Conservation (phyloP, 2,888 invertebrate species). For the Nephrotoma appendiculata region DNA sequence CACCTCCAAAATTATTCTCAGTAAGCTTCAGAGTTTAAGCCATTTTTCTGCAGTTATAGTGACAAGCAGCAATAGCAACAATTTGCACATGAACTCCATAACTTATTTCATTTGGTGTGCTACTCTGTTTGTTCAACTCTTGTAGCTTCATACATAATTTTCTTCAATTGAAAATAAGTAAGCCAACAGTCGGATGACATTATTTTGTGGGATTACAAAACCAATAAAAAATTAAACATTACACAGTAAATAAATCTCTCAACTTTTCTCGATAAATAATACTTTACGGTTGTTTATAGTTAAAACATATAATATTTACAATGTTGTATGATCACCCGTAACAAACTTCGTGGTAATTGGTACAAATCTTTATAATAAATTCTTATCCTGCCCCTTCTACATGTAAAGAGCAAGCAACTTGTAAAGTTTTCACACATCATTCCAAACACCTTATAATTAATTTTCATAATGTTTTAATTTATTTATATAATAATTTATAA, state of each 20-base stretch:
- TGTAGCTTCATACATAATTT: neutral
- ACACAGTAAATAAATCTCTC: neutral
- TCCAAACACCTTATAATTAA: neutral
- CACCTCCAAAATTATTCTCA: too few species aligned
- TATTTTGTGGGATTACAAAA: neutral
- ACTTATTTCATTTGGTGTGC: neutral
- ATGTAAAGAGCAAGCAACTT: neutral
- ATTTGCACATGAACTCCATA: too few species aligned
- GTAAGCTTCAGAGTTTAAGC: too few species aligned
- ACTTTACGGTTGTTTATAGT: neutral
- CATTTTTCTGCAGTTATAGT: too few species aligned
- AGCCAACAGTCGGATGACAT: neutral
- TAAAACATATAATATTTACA: neutral
- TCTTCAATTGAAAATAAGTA: neutral
- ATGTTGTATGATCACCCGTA: neutral
- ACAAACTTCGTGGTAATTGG: neutral
- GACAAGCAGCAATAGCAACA: too few species aligned
- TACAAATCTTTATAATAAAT: neutral
- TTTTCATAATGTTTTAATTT: neutral
- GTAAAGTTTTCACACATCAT: neutral
- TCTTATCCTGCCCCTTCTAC: neutral
- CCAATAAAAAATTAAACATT: neutral
- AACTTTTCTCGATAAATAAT: neutral
- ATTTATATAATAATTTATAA: neutral
- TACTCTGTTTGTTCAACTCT: neutral